Base-by-base conservation (phyloP, 1,140 invertebrate genomes). In the Halyomorpha halys region DNA sequence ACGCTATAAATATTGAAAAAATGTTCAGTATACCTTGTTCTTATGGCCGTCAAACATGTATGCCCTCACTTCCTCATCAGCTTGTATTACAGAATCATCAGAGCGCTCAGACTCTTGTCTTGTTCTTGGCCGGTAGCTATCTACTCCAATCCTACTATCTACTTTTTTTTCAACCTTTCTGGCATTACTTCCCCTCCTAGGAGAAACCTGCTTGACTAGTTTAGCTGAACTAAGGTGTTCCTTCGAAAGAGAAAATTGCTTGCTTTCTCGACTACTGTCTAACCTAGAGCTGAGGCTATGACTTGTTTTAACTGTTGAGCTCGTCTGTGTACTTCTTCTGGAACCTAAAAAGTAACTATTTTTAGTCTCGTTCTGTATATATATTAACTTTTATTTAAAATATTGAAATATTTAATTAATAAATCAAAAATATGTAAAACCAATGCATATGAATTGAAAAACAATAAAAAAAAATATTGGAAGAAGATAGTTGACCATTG, bases 1-100 rank as follows among this genome's bases (percentile, higher is more conserved):
- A 39, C 34, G 34, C 11, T 11, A 39, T 39, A 39, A 39, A 11
- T 39, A 39, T 39, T 39, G 34, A 39, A 11, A 39, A 39, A 39
- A 11, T 6, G 4, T 11, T 39, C 34, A 39, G 49, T 16, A 53
- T 47, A 59, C 74, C 73, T 74, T 74, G 66, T 72, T 77, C 34
- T 39, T 39, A 13, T 39, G 34, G 34, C 34, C 34, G 18, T 51
- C 47, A 53, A 62, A 65, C 64, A 65, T 65, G 21, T 61, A 65
- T 25, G 65, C 65, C 51, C 65, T 39, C 44, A 66, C 61, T 56
- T 66, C 61, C 59, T 66, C 65, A 23, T 66, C 65, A 39, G 65
- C 61, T 34, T 49, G 49, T 13, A 61, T 18, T 16, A 63, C 51
- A n/a, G 54, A 63, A 39, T 65, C 64, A 25, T 62, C 54, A 25